Conservation (phyloP, 2,888 invertebrate genomes). For the Heliconius erato region DNA sequence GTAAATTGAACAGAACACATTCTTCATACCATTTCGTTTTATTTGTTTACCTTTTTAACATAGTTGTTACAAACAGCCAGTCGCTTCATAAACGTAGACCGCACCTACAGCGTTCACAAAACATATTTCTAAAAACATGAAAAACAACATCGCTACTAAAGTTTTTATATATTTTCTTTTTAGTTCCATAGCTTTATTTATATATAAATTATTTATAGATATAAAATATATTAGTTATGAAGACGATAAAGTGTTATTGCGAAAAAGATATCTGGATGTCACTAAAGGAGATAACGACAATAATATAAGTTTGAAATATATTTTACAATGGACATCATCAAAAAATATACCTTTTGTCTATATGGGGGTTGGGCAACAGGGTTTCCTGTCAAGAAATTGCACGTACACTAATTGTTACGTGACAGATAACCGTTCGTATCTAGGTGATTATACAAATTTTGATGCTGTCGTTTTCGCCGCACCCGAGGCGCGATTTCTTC, state of each 20-base stretch:
- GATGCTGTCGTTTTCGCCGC: slow-evolving; percentile 68
- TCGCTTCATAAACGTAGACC: slow-evolving; percentile 6
- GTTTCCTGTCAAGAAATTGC: slow-evolving; percentile 64
- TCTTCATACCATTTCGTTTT: slow-evolving; percentile 15
- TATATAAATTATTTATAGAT: slow-evolving; percentile 49
- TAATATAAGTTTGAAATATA: slow-evolving; percentile 58
- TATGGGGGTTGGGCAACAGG: slow-evolving; percentile 59
- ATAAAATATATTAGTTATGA: slow-evolving; percentile 33
- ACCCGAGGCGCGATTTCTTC: slow-evolving; percentile 56
- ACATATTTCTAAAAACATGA: slow-evolving; percentile 39
- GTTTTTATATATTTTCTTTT: slow-evolving; percentile 44
- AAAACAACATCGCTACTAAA: slow-evolving; percentile 44
- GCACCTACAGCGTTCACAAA: neutral
- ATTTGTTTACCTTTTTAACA: slow-evolving; percentile 34
- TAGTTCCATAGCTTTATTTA: slow-evolving; percentile 43
- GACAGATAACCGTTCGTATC: slow-evolving; percentile 58
- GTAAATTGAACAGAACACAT: neutral
- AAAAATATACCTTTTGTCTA: slow-evolving; percentile 63
- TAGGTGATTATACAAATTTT: slow-evolving; percentile 60
- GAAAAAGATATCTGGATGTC: neutral
- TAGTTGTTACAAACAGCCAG: slow-evolving; percentile 20
- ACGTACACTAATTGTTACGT: slow-evolving; percentile 67
- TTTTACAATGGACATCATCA: slow-evolving; percentile 67
- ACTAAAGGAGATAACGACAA: slow-evolving; percentile 8
- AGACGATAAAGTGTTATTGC: slow-evolving; percentile 1